Evolutionary conservation across 1,140 invertebrate species (phyloP).

Genomic region (Lepidurus apus): DNA sequence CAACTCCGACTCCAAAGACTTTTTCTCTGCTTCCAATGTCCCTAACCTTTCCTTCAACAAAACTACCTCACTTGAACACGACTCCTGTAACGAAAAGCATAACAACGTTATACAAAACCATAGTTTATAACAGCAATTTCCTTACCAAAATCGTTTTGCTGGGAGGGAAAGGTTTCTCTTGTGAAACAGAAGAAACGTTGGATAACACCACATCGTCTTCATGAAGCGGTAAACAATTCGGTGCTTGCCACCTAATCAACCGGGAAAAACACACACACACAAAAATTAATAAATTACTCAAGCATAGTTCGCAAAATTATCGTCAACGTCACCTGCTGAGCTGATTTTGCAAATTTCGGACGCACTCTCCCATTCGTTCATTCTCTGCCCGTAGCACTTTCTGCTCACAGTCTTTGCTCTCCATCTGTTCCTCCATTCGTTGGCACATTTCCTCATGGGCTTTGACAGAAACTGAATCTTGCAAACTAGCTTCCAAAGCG

Average conservation of each 20-base stretch:
- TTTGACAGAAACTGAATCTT: not conserved
- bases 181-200: not conserved
- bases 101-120: not conserved
- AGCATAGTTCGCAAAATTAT: not conserved
- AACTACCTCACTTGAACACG: constrained; percentile 37
- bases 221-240: not conserved
- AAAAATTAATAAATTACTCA: not conserved
- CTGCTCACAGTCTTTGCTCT: not conserved
- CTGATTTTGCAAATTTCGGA: not conserved
- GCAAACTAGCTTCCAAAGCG: constrained; percentile 2
- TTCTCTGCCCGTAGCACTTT: not conserved
- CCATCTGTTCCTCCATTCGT: not conserved
- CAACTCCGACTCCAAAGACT: constrained; percentile 41
- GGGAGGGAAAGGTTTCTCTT: not conserved
- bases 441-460: not conserved
- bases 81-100: not conserved
- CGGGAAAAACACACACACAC: not conserved
- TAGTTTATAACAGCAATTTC: not conserved
- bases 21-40: constrained; percentile 40
- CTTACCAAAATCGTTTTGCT: not conserved
- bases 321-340: not conserved
- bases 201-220: not conserved
- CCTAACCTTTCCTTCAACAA: constrained; percentile 40
- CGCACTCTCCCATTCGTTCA: not conserved
- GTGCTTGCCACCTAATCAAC: not conserved